Base-by-base conservation (phyloP, 2,797 vertebrate genomes). In the Falco naumanni region DNA sequence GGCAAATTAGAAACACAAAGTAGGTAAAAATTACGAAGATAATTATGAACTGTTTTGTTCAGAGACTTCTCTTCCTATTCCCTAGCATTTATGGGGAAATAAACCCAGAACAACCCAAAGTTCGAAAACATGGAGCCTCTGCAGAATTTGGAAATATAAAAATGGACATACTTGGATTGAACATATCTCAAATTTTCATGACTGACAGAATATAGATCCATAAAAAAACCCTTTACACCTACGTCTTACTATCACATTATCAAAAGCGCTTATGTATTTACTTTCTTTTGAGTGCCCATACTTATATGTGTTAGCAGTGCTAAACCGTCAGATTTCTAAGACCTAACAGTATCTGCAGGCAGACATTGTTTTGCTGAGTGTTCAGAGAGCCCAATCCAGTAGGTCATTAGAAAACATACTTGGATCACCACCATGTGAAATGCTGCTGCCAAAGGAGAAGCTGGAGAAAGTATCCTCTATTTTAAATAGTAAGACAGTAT, bases 171-270 rank as follows among this genome's bases (percentile, higher is more conserved):
- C 5, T 79, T 70, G 53, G 34, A 48, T 5, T 63, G 19, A 69
- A 51, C 0, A 0, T 34, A 59, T 70, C 47, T 66, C 33, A 59
- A 34, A 75, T 78, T 74, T 90, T 88, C 6, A 5, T 69, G 13
- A 48, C 7, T 12, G 18, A 60, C 26, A 53, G 11, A 79, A 41
- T 29, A 47, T 25, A 71, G 31, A 70, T 34, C 34, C 25, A 33
- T 54, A 37, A 71, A 64, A 51, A 37, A 16, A 2, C 1, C 10
- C 15, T 51, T 86, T 25, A 11, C 33, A 31, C 15, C 15, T 77
- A 14, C 0, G 0, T 50, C 56, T 88, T 6, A 2, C 34, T 61
- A 41, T 41, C 41, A 22, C 3, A 12, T 5, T 71, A 60, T 61
- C 9, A 50, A 60, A 86, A 72, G 21, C 28, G 9, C 4, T 56